Base-by-base conservation (phyloP, 2,797 vertebrate genomes). In the Carcharodon carcharias region DNA sequence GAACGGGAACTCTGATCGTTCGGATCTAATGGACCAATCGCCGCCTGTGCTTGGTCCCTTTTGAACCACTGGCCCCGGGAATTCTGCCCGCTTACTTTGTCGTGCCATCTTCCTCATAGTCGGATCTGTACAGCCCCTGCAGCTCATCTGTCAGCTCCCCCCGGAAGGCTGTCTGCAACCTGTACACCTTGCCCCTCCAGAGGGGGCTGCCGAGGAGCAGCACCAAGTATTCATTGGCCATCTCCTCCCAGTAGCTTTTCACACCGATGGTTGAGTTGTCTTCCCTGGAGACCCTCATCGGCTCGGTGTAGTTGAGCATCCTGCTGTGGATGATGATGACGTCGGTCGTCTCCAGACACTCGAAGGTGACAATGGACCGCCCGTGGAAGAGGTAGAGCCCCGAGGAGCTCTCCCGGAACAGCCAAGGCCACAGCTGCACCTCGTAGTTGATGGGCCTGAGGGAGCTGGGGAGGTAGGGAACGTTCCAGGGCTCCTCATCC, bases 301-400 rank as follows among this genome's bases (percentile, higher is more conserved):
- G 11, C 0, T 31, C 0, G 0, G 5, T 96, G 2, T 98, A 4
- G 0, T 0, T 23, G 96, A 98, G 97, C 73, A 96, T 18, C 4
- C 8, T 40, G 96, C 97, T 97, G 96, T 98, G 97, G 80, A 98
- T 97, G 96, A 97, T 97, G 96, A 98, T 97, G 82, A 67, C 96
- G 4, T 1, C 69, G 0, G 98, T 98, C 0, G 0, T 11, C 67
- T 96, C 95, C 40, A 96, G 65, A 1, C 98, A 98, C 0, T 63
- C 96, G 35, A 98, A 97, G 94, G 80, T 2, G 8, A 98, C 97
- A 0, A 97, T 98, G 0, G 97, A 98, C 96, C 97, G 97, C 0
- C 98, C 98, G 0, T 73, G 96, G 97, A 98, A 98, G 87, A 45
- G 0, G 85, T 96, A 67, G 0, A 96, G 97, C 97, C 98, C 98